These are phyloP conservation scores for Drosophila azteca DNA, from an alignment of 1,140 invertebrate genomes.

Conservation along the genomic window DNA sequence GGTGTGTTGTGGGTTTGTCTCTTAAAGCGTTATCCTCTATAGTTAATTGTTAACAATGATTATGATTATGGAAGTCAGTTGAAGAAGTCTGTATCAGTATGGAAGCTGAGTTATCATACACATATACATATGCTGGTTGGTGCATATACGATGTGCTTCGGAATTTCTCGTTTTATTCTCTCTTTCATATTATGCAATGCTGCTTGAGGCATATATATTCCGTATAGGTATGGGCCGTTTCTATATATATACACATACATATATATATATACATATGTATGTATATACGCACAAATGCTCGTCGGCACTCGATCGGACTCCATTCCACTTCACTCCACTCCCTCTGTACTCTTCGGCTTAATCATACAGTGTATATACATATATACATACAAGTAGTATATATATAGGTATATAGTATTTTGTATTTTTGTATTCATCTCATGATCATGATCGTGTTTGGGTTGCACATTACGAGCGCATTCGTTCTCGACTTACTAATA, in stretches of 20 bases:
- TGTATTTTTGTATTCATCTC: conserved; percentile 18
- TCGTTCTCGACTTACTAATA: conserved; percentile 67
- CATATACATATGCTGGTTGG: conserved; percentile 1
- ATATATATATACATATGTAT: too few species aligned
- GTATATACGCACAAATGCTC: too few species aligned
- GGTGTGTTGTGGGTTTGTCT: conserved; percentile 18
- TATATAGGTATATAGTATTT: conserved; percentile 40
- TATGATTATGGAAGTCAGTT: conserved; percentile 82
- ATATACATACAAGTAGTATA: conserved; percentile 6
- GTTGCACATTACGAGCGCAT: conserved; percentile 25
- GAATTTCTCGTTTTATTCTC: conserved; percentile 50
- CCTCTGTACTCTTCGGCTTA: conserved; percentile 49
- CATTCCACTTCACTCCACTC: conserved; percentile 26
- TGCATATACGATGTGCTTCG: conserved; percentile 24
- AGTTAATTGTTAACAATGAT: conserved; percentile 81
- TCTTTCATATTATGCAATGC: conserved; percentile 31
- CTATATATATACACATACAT: neutral
- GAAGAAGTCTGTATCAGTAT: conserved; percentile 74
- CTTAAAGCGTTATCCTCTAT: conserved; percentile 76
- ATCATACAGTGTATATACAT: conserved; percentile 14
- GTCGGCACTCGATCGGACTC: neutral
- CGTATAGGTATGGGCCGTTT: conserved; percentile 32
- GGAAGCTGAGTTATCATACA: conserved; percentile 61
- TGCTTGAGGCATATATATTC: neutral
- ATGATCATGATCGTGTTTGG: conserved; percentile 62